These are phyloP conservation scores for Triplophysa tibetana DNA, from an alignment of 2,113 vertebrate species.

Conservation along the genomic window DNA sequence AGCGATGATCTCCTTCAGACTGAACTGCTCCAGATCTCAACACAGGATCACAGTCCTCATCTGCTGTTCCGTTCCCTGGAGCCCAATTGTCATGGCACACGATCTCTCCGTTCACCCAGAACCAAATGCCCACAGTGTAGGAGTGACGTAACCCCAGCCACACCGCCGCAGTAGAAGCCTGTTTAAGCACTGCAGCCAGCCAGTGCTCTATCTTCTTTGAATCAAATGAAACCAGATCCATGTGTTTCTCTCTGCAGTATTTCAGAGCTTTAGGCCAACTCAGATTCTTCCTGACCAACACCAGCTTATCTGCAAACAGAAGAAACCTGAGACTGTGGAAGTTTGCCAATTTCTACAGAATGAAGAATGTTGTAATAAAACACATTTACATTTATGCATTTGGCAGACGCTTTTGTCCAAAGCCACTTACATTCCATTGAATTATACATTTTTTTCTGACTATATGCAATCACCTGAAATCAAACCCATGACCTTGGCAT, in stretches of 20 bases:
- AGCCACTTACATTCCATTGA: no score
- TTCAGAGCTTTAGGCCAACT: slow-evolving; percentile 40
- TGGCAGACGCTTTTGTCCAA: no score
- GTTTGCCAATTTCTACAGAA: no score
- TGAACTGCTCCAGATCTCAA: slow-evolving; percentile 43
- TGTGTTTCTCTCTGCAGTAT: slow-evolving; percentile 39
- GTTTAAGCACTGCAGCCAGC: slow-evolving; percentile 28
- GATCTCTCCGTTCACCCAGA: slow-evolving; percentile 43
- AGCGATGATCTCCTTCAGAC: not conserved
- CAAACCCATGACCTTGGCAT: no score
- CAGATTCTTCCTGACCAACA: not conserved
- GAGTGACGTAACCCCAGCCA: slow-evolving; percentile 57
- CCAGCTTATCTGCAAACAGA: slow-evolving; percentile 30
- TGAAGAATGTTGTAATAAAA: no score
- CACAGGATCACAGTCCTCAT: not conserved
- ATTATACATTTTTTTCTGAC: no score
- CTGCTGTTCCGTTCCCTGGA: rapidly evolving
- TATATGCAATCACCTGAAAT: no score
- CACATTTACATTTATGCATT: no score
- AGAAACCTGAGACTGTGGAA: not conserved
- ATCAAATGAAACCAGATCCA: slow-evolving; percentile 51
- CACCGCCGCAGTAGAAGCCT: rapidly evolving
- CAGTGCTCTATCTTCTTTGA: not conserved
- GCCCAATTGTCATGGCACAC: slow-evolving; percentile 24
- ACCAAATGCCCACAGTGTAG: slow-evolving; percentile 49